These are phyloP conservation scores for Cololabis saira DNA, from an alignment of 2,113 vertebrate species.

Conservation along the genomic window DNA sequence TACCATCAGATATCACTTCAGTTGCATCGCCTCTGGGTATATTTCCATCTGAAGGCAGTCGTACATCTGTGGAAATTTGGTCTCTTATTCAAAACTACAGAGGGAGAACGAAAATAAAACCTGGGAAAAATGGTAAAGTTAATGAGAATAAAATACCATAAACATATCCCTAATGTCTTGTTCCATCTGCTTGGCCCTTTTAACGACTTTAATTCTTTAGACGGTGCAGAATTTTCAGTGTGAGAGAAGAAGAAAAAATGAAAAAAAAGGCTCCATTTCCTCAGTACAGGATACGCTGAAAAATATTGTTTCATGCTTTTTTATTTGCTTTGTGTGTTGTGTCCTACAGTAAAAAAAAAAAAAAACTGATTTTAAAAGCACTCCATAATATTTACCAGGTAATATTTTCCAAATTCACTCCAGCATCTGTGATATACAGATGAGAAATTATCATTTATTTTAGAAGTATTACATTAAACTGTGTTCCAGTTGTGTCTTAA, in stretches of 20 bases:
- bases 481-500: too few species aligned
- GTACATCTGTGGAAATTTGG: not conserved
- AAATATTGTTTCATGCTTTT: too few species aligned
- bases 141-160: not conserved
- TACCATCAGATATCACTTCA: not conserved
- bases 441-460: too few species aligned
- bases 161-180: not conserved
- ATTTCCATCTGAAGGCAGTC: not conserved
- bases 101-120: not conserved
- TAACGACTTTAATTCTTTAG: not conserved
- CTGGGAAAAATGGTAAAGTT: not conserved
- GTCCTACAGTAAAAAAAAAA: too few species aligned
- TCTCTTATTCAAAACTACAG: not conserved
- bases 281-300: not conserved
- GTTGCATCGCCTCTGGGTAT: not conserved
- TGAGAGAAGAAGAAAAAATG: not conserved
- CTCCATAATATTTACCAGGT: too few species aligned
- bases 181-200: not conserved
- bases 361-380: too few species aligned
- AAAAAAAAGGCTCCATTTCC: not conserved
- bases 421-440: too few species aligned
- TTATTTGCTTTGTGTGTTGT: too few species aligned
- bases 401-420: too few species aligned
- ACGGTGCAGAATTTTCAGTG: not conserved
- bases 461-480: too few species aligned